Evolutionary conservation across 2,113 vertebrate genomes (phyloP), one percentile per base, ranked within the genome.

Genomic region (Genyomyrus donnyi): DNA sequence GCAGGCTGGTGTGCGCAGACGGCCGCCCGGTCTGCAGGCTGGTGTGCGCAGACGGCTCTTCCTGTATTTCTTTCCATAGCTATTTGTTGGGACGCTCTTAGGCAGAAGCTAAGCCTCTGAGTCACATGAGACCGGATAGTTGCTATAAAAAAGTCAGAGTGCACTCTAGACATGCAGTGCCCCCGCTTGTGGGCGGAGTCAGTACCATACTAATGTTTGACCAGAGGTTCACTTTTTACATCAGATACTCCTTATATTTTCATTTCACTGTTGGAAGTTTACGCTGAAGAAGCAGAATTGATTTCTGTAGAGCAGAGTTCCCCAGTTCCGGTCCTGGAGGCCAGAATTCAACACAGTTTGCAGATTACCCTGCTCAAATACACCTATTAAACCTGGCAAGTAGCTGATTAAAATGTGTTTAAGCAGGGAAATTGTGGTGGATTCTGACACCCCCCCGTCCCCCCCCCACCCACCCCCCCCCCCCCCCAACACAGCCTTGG

Each of bases 81-180:
- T 87, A 11, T 87, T 53, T 87, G 50, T 53, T 53, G 85, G 50
- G 85, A 35, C 49, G 31, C 27, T 87, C 27, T 87, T 85, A 46
- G 83, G 45, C 83, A 85, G 31, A 80, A 52, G 53, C 89, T 87
- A 52, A 87, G 70, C 74, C 7, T 86, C 53, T 46, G 89, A 56
- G 89, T 86, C 89, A 90, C 89, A 87, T 86, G 89, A 90, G 89
- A 9, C 24, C 56, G 87, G 53, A 21, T 5, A 85, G 83, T 24
- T 46, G 17, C 56, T 87, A 87, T 85, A 74, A 87, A 86, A 90
- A 90, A 13, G 74, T 66, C 83, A 46, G 11, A 31, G 39, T n/a
- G 52, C 83, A 90, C 84, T 86, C 35, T 46, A 48, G 35, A 86
- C 53, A 85, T 89, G 15, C 50, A 58, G 70, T 46, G 35, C 83